Evolutionary conservation across 2,888 invertebrate species (phyloP).

Genomic region (Clitarchus hookeri): DNA sequence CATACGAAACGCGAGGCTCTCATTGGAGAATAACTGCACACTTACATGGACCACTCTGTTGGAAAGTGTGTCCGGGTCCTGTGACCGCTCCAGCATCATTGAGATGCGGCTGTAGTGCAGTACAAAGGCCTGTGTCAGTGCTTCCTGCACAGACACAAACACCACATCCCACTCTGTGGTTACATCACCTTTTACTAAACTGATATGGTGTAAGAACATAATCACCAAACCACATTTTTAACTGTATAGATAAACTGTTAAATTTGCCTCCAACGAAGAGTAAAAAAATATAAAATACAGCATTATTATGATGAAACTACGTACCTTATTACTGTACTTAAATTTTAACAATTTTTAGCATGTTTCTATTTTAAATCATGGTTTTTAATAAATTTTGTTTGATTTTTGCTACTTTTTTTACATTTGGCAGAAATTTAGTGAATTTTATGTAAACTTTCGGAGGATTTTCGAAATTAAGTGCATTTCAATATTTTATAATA

Average conservation of each 20-base stretch:
- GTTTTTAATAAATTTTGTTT: too few relatives aligned
- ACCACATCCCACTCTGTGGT: not conserved
- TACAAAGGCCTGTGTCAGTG: slow-evolving; percentile 91
- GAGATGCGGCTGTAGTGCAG: slow-evolving; percentile 95
- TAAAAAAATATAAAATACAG: too few relatives aligned
- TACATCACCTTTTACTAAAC: not conserved
- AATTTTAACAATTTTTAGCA: too few relatives aligned
- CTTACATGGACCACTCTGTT: slow-evolving; percentile 97
- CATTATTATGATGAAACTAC: too few relatives aligned
- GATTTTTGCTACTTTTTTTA: too few relatives aligned
- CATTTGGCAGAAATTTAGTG: too few relatives aligned
- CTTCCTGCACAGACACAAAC: slow-evolving; percentile 65
- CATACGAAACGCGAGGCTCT: slow-evolving; percentile 87
- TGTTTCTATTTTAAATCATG: too few relatives aligned
- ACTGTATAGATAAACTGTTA: not conserved
- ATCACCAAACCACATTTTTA: not conserved
- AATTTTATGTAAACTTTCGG: too few relatives aligned
- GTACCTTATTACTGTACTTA: too few relatives aligned
- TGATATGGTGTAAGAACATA: not conserved
- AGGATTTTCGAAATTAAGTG: too few relatives aligned
- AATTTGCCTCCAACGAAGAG: too few relatives aligned
- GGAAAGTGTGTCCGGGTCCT: slow-evolving; percentile 88
- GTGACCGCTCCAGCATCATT: slow-evolving; percentile 82
- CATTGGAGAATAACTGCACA: slow-evolving; percentile 94
- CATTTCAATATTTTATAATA: too few relatives aligned